Evolutionary conservation across 37 sponge, comb jelly and placozoan species (phyloP).

Genomic region (Spongilla lacustris): DNA sequence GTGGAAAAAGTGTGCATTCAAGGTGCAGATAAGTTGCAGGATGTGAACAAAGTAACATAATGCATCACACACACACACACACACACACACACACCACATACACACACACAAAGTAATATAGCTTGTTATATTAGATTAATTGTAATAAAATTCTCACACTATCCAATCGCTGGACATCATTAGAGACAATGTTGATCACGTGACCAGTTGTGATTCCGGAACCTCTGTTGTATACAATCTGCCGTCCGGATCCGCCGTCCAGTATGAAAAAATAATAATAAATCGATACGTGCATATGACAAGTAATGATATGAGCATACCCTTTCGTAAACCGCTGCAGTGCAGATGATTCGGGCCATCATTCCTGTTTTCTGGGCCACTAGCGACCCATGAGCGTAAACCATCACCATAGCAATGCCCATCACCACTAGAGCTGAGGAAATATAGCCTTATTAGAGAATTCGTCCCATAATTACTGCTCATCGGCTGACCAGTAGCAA

Average conservation of each 20-base stretch:
- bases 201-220: slow-evolving; percentile 56
- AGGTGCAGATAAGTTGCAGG: too few relatives aligned
- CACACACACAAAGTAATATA: too few relatives aligned
- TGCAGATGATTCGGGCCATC: slow-evolving; percentile 43
- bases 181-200: slow-evolving; percentile 73
- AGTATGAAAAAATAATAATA: not conserved
- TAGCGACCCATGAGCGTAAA: slow-evolving; percentile 41
- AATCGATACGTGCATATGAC: not conserved
- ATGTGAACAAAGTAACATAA: too few relatives aligned
- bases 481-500: not conserved
- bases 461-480: not conserved
- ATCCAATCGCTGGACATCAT: slow-evolving; percentile 84
- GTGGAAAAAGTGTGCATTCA: too few relatives aligned
- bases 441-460: not conserved
- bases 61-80: too few relatives aligned
- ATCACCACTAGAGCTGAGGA: slow-evolving; percentile 36
- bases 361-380: slow-evolving; percentile 47
- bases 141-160: slow-evolving; percentile 25
- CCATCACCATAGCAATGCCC: slow-evolving; percentile 1
- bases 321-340: slow-evolving; percentile 66
- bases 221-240: not conserved
- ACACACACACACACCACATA: too few relatives aligned
- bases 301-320: slow-evolving; percentile 3
- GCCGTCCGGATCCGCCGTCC: not conserved
- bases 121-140: too few relatives aligned